phyloP scores from a whole-genome alignment of 2,888 invertebrate genomes.

The Lagria hirta region DNA sequence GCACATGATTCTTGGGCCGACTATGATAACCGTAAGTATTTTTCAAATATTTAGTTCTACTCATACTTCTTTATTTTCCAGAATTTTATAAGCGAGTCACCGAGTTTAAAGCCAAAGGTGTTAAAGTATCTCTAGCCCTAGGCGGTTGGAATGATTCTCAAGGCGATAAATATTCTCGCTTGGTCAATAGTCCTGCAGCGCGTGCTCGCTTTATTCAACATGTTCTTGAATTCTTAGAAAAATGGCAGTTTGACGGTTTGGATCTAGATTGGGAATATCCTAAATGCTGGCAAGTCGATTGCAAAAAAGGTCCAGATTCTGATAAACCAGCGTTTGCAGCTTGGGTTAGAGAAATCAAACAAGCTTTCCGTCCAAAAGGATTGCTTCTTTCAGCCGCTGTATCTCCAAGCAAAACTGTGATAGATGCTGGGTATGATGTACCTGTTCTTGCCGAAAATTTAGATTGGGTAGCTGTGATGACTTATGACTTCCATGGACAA shows the following conservation, averaged over 20 bases:
- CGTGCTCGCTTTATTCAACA: slow-evolving; percentile 74
- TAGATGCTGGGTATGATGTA: slow-evolving; percentile 84
- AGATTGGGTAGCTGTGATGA: slow-evolving; percentile 92
- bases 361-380: slow-evolving; percentile 51
- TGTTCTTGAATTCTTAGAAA: slow-evolving; percentile 73
- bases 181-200: slow-evolving; percentile 75
- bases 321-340: slow-evolving; percentile 80
- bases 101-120: slow-evolving; percentile 72
- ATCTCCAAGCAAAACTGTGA: slow-evolving; percentile 83
- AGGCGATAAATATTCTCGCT: slow-evolving; percentile 84
- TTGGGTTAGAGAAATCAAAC: slow-evolving; percentile 71
- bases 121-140: slow-evolving; percentile 83
- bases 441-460: slow-evolving; percentile 71
- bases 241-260: slow-evolving; percentile 88
- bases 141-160: slow-evolving; percentile 97
- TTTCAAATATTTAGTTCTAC: neutral
- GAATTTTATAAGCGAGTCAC: slow-evolving; percentile 84
- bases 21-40: slow-evolving; percentile 74
- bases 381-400: slow-evolving; percentile 80
- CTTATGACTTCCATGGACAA: slow-evolving; percentile 88
- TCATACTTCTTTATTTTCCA: slow-evolving; percentile 45
- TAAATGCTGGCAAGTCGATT: slow-evolving; percentile 86
- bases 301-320: slow-evolving; percentile 78
- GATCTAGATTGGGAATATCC: slow-evolving; percentile 96
- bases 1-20: slow-evolving; percentile 92